These are phyloP conservation scores for Lamellibrachia columna DNA, from an alignment of 2,888 invertebrate species.

Conservation along the genomic window DNA sequence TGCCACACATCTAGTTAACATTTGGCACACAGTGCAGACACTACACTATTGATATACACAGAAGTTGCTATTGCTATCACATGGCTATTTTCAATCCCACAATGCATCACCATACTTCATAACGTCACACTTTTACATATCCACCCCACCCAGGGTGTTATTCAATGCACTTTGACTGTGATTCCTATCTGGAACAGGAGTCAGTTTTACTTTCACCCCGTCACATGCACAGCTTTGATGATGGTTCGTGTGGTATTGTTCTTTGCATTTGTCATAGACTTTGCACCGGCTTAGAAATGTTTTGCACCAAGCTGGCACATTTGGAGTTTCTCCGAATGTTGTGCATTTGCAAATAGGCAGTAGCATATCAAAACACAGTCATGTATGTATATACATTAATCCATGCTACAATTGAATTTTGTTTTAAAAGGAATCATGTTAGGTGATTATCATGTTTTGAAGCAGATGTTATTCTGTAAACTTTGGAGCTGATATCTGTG, in stretches of 20 bases:
- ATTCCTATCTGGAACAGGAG: not conserved
- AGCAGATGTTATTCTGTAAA: not conserved
- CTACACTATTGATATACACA: not conserved
- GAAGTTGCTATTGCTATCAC: not conserved
- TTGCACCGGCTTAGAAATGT: not conserved
- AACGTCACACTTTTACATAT: not conserved
- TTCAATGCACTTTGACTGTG: not conserved
- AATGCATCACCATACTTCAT: not conserved
- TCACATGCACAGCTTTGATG: constrained; percentile 9
- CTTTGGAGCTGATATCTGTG: constrained; percentile 5
- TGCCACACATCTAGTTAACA: not conserved
- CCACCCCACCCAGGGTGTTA: not conserved
- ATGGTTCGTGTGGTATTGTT: constrained; percentile 9
- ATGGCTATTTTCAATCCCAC: not conserved
- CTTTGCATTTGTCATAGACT: constrained; percentile 5
- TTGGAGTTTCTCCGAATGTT: not conserved
- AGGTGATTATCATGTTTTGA: not conserved
- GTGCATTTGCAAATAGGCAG: not conserved
- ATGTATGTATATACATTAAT: not conserved
- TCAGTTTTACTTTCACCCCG: not conserved
- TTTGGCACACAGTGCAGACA: not conserved
- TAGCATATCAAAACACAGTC: not conserved
- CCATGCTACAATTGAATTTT: not conserved
- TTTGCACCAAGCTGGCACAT: not conserved
- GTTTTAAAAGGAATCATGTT: not conserved